A percentile compares a stretch with the other conserved stretches of the same genome.
phyloP scores from a whole-genome alignment of 1,140 invertebrate species.

The Dolichoris vasculosae region DNA sequence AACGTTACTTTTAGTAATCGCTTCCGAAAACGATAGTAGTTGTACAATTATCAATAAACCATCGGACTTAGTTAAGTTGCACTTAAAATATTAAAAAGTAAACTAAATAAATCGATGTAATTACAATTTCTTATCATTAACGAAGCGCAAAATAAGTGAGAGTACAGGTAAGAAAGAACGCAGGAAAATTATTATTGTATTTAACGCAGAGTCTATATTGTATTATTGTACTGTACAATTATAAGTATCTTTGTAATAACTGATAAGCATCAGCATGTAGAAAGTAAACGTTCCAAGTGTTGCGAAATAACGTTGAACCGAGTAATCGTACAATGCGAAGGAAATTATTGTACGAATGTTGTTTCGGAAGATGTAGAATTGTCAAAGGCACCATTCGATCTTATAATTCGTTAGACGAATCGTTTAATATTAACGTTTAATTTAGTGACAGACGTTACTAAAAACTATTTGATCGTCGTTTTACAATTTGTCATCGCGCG shows the following conservation, averaged over 20 bases:
- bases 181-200: constrained; percentile 71
- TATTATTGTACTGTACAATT: constrained; percentile 61
- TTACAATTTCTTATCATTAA: not conserved
- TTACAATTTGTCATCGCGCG: too few species aligned
- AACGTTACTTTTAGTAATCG: not conserved
- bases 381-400: too few species aligned
- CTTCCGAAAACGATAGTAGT: not conserved
- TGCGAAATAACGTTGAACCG: not conserved
- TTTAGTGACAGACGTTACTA: too few species aligned
- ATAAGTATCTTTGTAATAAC: constrained; percentile 68
- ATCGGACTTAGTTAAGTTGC: not conserved
- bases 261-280: constrained; percentile 56
- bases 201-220: constrained; percentile 72
- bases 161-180: constrained; percentile 49
- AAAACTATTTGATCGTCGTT: too few species aligned
- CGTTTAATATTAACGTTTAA: too few species aligned
- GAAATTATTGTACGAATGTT: constrained; percentile 5
- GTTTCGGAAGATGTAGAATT: not conserved
- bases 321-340: not conserved
- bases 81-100: not conserved
- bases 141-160: constrained; percentile 14
- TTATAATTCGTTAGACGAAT: too few species aligned
- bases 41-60: not conserved
- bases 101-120: not conserved
- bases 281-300: constrained; percentile 19